A percentile compares a stretch with the other conserved stretches of the same genome.
These are phyloP conservation scores for Atlantisia rogersi DNA, from an alignment of 2,113 vertebrate species.

Conservation along the genomic window DNA sequence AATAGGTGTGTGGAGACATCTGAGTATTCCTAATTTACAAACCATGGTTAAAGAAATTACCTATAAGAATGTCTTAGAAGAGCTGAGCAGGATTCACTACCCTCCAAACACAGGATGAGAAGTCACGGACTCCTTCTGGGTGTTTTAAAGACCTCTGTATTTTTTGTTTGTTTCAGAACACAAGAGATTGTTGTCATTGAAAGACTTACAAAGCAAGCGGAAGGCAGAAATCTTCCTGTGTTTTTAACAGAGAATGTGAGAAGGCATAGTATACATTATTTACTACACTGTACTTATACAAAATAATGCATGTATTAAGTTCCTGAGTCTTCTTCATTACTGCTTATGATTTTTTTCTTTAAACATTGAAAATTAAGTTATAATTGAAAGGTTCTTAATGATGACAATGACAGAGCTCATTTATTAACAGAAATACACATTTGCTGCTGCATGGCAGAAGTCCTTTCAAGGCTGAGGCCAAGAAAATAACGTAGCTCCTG, in stretches of 20 bases:
- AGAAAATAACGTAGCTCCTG: background rate
- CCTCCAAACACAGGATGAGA: background rate
- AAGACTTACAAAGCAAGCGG: background rate
- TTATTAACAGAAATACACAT: background rate
- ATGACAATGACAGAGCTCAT: background rate
- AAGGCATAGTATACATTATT: background rate
- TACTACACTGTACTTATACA: background rate
- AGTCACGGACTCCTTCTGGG: fast-evolving
- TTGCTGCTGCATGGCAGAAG: background rate
- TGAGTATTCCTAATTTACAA: background rate
- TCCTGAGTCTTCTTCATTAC: background rate
- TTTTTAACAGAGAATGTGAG: background rate
- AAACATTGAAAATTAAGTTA: background rate
- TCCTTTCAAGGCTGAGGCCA: background rate
- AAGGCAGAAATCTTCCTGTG: background rate
- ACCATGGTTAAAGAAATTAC: background rate
- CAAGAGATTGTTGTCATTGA: background rate
- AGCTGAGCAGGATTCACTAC: background rate
- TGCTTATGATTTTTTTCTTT: background rate
- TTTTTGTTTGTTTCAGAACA: background rate
- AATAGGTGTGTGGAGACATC: background rate
- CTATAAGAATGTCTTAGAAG: background rate
- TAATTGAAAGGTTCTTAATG: background rate
- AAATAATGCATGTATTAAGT: background rate
- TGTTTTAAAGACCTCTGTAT: background rate